phyloP scores from a whole-genome alignment of 1,140 invertebrate species.

The Chrysoperla carnea region DNA sequence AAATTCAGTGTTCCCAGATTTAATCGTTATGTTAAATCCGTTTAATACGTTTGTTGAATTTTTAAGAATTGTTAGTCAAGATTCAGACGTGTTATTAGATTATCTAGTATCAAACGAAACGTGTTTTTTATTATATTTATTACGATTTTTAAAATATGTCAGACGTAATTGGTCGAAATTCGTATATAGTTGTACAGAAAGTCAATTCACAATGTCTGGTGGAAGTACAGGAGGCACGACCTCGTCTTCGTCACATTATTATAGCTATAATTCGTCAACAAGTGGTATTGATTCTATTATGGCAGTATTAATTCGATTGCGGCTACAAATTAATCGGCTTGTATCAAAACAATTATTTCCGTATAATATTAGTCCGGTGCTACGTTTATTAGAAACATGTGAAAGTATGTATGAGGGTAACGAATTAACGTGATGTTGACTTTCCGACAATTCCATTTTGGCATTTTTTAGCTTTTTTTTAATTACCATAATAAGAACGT shows the following conservation, averaged over 20 bases:
- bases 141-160: slow-evolving; percentile 72
- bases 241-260: too few species aligned
- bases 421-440: slow-evolving; percentile 37
- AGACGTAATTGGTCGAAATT: slow-evolving; percentile 70
- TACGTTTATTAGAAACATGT: slow-evolving; percentile 66
- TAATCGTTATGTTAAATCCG: slow-evolving; percentile 64
- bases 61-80: slow-evolving; percentile 62
- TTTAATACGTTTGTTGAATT: slow-evolving; percentile 71
- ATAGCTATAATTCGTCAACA: slow-evolving; percentile 6
- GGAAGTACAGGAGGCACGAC: slow-evolving; percentile 2
- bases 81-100: slow-evolving; percentile 67
- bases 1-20: slow-evolving; percentile 55
- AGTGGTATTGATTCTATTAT: slow-evolving; percentile 65
- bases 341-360: slow-evolving; percentile 70
- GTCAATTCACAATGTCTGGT: slow-evolving; percentile 16
- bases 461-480: too few species aligned
- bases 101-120: slow-evolving; percentile 82
- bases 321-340: slow-evolving; percentile 62
- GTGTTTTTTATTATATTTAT: slow-evolving; percentile 71
- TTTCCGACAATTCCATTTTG: too few species aligned
- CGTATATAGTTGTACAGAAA: slow-evolving; percentile 48
- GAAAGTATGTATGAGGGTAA: slow-evolving; percentile 73
- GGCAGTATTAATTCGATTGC: slow-evolving; percentile 60
- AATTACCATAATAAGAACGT: too few species aligned
- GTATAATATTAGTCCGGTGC: slow-evolving; percentile 77